Evolutionary conservation across 2,888 invertebrate species (phyloP).

Genomic region (Endotricha flammealis): DNA sequence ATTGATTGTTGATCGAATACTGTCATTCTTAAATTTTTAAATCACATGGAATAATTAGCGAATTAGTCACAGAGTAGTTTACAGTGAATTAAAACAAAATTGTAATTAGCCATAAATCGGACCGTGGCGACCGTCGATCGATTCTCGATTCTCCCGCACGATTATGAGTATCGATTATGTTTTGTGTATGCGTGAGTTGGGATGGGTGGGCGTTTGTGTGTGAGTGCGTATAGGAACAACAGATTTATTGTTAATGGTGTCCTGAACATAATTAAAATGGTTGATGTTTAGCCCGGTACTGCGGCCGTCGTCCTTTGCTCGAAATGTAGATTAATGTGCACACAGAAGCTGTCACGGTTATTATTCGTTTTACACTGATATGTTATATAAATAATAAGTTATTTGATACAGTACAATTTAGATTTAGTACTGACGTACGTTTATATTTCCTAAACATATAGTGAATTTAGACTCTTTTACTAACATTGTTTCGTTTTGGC

Average conservation of each 20-base stretch:
- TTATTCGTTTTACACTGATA: neutral
- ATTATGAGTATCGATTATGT: conserved; percentile 45
- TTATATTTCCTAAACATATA: too few relatives aligned
- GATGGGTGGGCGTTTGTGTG: conserved; percentile 21
- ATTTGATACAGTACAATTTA: too few relatives aligned
- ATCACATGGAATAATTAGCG: conserved; percentile 47
- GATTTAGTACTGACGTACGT: too few relatives aligned
- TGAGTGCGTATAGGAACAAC: conserved; percentile 53
- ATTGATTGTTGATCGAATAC: conserved; percentile 16
- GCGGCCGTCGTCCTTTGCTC: conserved; percentile 53
- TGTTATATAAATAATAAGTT: too few relatives aligned
- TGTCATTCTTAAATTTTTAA: neutral
- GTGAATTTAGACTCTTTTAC: too few relatives aligned
- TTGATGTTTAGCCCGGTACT: conserved; percentile 69
- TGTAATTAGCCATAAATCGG: conserved; percentile 69
- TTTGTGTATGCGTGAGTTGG: conserved; percentile 18
- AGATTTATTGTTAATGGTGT: conserved; percentile 78
- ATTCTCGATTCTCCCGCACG: conserved; percentile 41
- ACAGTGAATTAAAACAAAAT: conserved; percentile 62
- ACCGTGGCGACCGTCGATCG: conserved; percentile 51
- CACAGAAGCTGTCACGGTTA: conserved; percentile 24
- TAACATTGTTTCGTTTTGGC: too few relatives aligned
- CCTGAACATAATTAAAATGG: conserved; percentile 77
- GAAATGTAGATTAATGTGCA: conserved; percentile 30
- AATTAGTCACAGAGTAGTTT: conserved; percentile 69